Conservation (phyloP, 2,797 vertebrate genomes). For the Labroides dimidiatus region DNA sequence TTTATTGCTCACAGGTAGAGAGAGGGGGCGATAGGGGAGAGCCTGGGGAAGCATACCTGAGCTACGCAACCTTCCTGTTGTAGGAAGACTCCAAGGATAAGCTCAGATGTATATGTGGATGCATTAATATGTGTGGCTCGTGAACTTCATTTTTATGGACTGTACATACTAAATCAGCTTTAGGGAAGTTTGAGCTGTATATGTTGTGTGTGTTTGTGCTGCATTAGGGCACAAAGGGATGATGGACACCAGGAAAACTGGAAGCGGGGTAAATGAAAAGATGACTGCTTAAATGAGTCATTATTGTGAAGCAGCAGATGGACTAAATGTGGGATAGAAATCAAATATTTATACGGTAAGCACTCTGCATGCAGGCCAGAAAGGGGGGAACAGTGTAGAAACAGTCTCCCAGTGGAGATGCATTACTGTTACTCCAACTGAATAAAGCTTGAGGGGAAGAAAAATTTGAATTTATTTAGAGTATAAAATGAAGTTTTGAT, state of each 20-base stretch:
- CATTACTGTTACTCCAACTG: constrained; percentile 25
- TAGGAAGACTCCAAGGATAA: constrained; percentile 35
- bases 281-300: constrained; percentile 50
- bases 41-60: constrained; percentile 65
- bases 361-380: constrained; percentile 49
- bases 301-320: constrained; percentile 34
- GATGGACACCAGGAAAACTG: constrained; percentile 27
- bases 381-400: constrained; percentile 11
- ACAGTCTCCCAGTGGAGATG: constrained; percentile 34
- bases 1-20: constrained; percentile 58
- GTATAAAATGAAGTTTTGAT: background rate
- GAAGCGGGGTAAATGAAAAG: constrained; percentile 35
- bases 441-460: constrained; percentile 5
- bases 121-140: background rate
- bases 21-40: constrained; percentile 29
- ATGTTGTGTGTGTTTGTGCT: constrained; percentile 34
- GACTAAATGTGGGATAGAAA: constrained; percentile 41
- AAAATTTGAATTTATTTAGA: background rate
- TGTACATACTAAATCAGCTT: constrained; percentile 7
- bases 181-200: constrained; percentile 31
- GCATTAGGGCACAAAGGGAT: constrained; percentile 19
- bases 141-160: no score
- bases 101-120: constrained; percentile 16
- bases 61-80: constrained; percentile 52
- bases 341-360: constrained; percentile 66